Evolutionary conservation across 2,797 vertebrate species (phyloP).

Genomic region (Clamator glandarius): DNA sequence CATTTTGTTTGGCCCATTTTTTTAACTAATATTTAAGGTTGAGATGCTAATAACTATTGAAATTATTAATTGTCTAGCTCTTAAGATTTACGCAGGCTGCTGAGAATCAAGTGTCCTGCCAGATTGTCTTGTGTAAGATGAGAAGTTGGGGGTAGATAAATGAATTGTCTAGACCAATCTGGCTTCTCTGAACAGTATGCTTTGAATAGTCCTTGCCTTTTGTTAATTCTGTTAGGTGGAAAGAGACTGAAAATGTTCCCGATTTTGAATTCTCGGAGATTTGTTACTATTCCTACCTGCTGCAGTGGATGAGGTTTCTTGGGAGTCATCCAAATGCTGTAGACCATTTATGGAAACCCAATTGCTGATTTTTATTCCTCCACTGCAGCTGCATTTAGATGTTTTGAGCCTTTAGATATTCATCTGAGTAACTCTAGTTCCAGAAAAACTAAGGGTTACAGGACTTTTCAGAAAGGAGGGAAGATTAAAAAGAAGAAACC

Average conservation of each 20-base stretch:
- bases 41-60: not conserved
- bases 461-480: not conserved
- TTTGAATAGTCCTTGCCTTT: not conserved
- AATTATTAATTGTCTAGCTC: not conserved
- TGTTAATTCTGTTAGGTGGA: not conserved
- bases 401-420: not conserved
- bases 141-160: not conserved
- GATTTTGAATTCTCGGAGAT: not conserved
- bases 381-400: not conserved
- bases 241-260: not conserved
- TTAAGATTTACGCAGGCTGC: not conserved
- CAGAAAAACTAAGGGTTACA: not conserved
- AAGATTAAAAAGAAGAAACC: not conserved
- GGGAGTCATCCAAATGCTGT: not conserved
- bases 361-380: not conserved
- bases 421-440: not conserved
- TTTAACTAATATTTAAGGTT: not conserved
- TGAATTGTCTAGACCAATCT: not conserved
- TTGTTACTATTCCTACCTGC: not conserved
- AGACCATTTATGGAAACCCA: not conserved
- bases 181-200: not conserved
- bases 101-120: not conserved
- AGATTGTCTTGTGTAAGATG: not conserved
- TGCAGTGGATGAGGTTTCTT: not conserved
- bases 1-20: not conserved